A percentile compares a stretch with the other conserved stretches of the same genome.
phyloP scores from a whole-genome alignment of 2,888 invertebrate genomes.

The Rotaria socialis region DNA sequence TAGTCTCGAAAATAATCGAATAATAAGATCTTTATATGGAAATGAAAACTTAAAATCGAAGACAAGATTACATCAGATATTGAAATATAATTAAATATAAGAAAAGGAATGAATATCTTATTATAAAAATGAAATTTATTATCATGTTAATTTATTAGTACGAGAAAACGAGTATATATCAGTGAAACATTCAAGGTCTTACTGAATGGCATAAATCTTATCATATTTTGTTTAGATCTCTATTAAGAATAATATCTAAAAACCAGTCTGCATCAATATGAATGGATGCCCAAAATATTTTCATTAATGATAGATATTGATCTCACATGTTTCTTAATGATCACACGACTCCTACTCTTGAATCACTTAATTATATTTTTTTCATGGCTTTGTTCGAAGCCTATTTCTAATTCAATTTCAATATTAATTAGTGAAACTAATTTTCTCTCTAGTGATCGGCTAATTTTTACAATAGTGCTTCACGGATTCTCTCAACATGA shows the following conservation, averaged over 20 bases:
- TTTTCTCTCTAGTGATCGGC: not conserved
- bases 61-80: not conserved
- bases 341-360: not conserved
- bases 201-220: no score
- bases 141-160: no score
- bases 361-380: not conserved
- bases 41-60: not conserved
- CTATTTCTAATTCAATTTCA: not conserved
- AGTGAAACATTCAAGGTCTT: no score
- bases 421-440: not conserved
- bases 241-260: not conserved
- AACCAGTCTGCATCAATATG: not conserved
- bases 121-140: no score
- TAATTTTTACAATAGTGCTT: not conserved
- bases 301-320: not conserved
- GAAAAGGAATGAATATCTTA: no score
- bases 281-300: not conserved
- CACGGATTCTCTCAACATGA: not conserved
- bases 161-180: no score
- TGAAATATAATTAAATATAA: not conserved
- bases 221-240: not conserved
- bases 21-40: not conserved
- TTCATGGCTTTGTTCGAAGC: not conserved
- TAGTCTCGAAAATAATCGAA: not conserved
- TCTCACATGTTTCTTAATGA: not conserved